Evolutionary conservation across 2,888 invertebrate genomes (phyloP), one percentile per base, ranked within the genome.

Genomic region (Cremastinae sp.): DNA sequence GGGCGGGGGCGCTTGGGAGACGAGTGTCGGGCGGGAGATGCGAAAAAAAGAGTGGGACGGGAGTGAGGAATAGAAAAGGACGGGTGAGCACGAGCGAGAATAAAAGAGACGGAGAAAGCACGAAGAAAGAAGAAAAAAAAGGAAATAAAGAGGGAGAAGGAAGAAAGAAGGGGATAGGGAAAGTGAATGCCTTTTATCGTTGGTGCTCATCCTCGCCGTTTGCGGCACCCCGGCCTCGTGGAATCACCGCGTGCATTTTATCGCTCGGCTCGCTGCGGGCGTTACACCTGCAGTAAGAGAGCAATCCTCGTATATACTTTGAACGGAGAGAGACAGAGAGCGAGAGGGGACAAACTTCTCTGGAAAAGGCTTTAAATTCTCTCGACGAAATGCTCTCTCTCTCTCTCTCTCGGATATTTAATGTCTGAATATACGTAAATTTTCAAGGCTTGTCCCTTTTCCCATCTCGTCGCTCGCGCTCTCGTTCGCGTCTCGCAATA

Each of bases 261-360:
- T 83, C 84, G 83, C 79, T 80, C 78, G 76, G 82, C 80, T 83
- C 82, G 85, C 85, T 83, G 83, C 82, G 78, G 83, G 85, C 85
- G 80, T 82, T 85, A 85, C 86, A 86, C 84, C 84, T 85, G 85
- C 85, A 83, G 81, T 78, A 71, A 74, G 58, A 72, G 59, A 65
- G 34, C 56, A 59, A 41, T 20, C 36, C 66, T 12, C 56, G 28
- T 28, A 28, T 28, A 62, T 62, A 62, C 18, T 62, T 68, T 28
- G 14, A 47, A 68, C 38, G 14, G 36, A 22, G 38, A 38, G 18
- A 49, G 56, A 43, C 5, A 12, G 43, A 20, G 12, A 45, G 28
- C 12, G 45, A 45, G 14, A 10, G 20, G 18, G 28, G n/a, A 43
- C 36, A 20, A 70, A 43, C 62, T 54, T 41, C 58, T 43, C 20